Evolutionary conservation across 2,888 invertebrate species (phyloP), one percentile per base, ranked within the genome.

Genomic region (Aporophyla nigra): DNA sequence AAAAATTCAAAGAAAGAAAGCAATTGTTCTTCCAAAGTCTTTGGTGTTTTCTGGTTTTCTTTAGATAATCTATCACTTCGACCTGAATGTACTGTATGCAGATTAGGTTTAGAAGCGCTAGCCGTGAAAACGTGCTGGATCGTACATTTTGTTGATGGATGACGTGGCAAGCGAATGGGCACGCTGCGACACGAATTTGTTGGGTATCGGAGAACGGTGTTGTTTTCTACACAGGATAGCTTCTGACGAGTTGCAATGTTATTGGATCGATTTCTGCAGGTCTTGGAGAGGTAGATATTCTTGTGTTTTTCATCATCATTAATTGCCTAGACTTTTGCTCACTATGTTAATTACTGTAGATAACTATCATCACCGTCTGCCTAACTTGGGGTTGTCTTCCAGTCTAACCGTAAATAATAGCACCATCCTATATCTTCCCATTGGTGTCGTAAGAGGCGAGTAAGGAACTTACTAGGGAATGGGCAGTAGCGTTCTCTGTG

Each of bases 81-180:
- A 72, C 82, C 81, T 81, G 76, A 82, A 86, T 86, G 76, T 81
- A 76, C 56, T 82, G 80, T 81, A 89, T 86, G 88, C 74, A 89
- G 86, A 89, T 89, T 87, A 76, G 81, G 75, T 82, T 88, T 83
- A 80, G 82, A 68, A 77, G 65, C 72, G 65, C 83, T 78, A 82
- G 87, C 82, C 85, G 81, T 74, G 74, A 73, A 81, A 86, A 78
- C 82, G 80, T 75, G 83, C 80, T 80, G 70, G 83, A 76, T 88
- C 89, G 83, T 89, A 85, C 77, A 85, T 88, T 86, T 76, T 81
- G 83, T 84, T 89, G 87, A 89, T 87, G 82, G 81, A 89, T 82
- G 83, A 77, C 84, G 54, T 75, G 80, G 76, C 86, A 79, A 67
- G 63, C 73, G 81, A 83, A 82, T 77, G 85, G 84, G 73, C 58